Conservation (phyloP, 2,888 invertebrate genomes). For the Electrophaes corylata region DNA sequence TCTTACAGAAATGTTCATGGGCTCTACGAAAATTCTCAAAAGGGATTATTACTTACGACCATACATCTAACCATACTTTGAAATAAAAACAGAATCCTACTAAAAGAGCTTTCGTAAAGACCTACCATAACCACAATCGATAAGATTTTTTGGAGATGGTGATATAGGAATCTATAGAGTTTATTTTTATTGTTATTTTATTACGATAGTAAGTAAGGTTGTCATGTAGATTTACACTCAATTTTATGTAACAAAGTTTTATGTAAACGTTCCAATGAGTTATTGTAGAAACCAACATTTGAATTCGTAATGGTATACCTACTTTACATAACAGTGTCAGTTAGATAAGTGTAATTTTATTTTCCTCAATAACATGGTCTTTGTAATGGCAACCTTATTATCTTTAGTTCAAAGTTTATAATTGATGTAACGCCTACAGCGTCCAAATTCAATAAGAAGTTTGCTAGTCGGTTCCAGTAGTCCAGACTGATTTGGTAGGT, state of each 20-base stretch:
- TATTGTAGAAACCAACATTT: constrained; percentile 4
- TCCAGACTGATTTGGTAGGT: constrained; percentile 63
- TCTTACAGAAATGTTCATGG: constrained; percentile 75
- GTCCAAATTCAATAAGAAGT: constrained; percentile 58
- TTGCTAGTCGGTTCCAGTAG: constrained; percentile 63
- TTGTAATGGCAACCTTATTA: constrained; percentile 74
- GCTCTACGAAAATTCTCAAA: constrained; percentile 62
- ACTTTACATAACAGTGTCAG: constrained; percentile 9
- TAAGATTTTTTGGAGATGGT: constrained; percentile 12
- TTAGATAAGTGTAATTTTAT: constrained; percentile 12
- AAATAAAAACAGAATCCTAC: constrained; percentile 17
- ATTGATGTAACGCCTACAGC: constrained; percentile 26
- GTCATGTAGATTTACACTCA: constrained; percentile 52
- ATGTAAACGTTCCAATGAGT: constrained; percentile 19
- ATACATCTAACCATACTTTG: constrained; percentile 13
- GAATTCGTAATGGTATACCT: constrained; percentile 20
- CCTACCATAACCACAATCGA: constrained; percentile 63
- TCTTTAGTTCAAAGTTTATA: constrained; percentile 63
- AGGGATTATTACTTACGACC: constrained; percentile 9
- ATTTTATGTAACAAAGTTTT: constrained; percentile 22
- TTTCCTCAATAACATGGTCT: constrained; percentile 26
- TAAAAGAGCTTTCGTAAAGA: constrained; percentile 62
- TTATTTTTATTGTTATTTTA: constrained; percentile 21
- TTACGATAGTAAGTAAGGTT: constrained; percentile 62
- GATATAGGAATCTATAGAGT: neutral